Evolutionary conservation across 2,113 vertebrate genomes (phyloP).

Genomic region (Turnix velox): DNA sequence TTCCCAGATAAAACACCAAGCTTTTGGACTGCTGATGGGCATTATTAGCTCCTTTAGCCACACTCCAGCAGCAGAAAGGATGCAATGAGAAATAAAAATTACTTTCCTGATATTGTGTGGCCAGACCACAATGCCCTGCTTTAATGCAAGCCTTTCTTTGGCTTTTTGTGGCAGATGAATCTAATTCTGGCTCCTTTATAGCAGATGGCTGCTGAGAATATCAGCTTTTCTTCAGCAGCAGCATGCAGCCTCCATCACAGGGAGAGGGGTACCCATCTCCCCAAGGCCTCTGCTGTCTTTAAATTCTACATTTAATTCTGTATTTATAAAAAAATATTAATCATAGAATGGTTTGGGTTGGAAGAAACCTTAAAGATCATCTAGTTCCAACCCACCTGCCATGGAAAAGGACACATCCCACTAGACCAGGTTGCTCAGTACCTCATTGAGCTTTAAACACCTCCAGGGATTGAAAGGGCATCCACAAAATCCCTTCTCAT

Average conservation of each 20-base stretch:
- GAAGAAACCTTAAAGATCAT: no score
- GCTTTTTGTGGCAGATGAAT: neutral
- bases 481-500: neutral
- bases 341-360: no score
- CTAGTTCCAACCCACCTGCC: no score
- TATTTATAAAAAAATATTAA: no score
- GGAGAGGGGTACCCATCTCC: neutral
- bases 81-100: conserved; percentile 18
- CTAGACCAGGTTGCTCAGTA: no score
- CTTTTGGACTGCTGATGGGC: neutral
- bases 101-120: neutral
- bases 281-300: neutral
- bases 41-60: neutral
- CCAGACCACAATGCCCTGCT: neutral
- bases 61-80: neutral
- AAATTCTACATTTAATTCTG: no score
- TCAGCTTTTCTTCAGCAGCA: neutral
- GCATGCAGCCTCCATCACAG: neutral
- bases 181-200: neutral
- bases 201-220: neutral
- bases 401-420: no score
- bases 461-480: no score
- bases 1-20: neutral
- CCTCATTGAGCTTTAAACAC: no score
- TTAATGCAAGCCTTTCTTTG: neutral